Conservation (phyloP, 2,888 invertebrate genomes). For the Molanna angustata region DNA sequence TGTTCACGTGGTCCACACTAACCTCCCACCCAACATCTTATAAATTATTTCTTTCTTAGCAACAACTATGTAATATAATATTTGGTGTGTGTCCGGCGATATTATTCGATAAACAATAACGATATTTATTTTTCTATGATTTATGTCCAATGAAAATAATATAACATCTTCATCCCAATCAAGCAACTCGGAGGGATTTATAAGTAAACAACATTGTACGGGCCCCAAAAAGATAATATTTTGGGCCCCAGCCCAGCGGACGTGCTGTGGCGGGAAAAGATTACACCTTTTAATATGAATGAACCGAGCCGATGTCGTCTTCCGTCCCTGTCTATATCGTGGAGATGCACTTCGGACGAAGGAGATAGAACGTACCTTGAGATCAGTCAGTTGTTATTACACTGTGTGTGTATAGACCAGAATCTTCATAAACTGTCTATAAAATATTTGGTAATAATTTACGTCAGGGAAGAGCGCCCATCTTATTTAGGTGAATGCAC, state of each 20-base stretch:
- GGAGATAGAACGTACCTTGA: background rate
- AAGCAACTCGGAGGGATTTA: background rate
- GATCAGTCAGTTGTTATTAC: slow-evolving; percentile 3
- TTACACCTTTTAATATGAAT: slow-evolving; percentile 8
- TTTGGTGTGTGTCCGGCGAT: too few species aligned
- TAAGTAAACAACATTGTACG: too few species aligned
- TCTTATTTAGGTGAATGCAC: slow-evolving; percentile 23
- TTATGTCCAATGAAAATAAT: slow-evolving; percentile 5
- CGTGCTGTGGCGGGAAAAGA: slow-evolving; percentile 2
- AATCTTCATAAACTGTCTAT: slow-evolving; percentile 30
- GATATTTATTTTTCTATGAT: slow-evolving; percentile 6
- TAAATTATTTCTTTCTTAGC: too few species aligned
- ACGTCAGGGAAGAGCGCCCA: slow-evolving; percentile 26
- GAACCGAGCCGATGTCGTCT: background rate
- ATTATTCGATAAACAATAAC: too few species aligned
- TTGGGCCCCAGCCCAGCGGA: background rate
- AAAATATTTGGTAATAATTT: slow-evolving; percentile 30
- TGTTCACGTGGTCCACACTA: too few species aligned
- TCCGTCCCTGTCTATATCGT: background rate
- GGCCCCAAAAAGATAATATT: slow-evolving; percentile 5
- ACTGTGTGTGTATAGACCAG: slow-evolving; percentile 16
- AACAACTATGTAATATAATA: too few species aligned
- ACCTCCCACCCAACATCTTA: too few species aligned
- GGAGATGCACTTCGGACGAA: background rate
- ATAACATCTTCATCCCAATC: slow-evolving; percentile 12